These are phyloP conservation scores for Matsumurasca onukii DNA, from an alignment of 1,140 invertebrate species.

Conservation along the genomic window DNA sequence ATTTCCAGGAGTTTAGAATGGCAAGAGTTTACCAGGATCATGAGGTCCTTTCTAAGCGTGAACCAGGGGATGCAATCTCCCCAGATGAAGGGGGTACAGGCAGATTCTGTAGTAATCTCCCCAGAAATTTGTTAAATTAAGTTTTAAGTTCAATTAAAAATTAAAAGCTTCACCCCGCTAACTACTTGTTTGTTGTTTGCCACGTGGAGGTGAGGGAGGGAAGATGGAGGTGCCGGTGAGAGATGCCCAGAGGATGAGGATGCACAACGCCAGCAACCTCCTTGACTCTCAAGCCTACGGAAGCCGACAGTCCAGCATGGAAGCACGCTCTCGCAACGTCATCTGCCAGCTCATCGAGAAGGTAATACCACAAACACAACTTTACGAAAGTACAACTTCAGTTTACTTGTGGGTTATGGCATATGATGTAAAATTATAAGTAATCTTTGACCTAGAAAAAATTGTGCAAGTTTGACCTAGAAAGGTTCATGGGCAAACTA, in stretches of 20 bases:
- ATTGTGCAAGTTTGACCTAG: background rate
- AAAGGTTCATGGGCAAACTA: too few relatives aligned
- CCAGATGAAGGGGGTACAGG: too few relatives aligned
- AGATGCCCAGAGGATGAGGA: conserved; percentile 15
- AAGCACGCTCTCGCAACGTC: conserved; percentile 48
- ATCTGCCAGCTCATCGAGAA: conserved; percentile 58
- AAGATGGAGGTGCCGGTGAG: conserved; percentile 32
- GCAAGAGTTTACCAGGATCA: too few relatives aligned
- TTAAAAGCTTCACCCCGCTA: too few relatives aligned
- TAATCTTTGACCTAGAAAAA: background rate
- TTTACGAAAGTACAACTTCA: background rate
- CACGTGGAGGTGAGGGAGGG: background rate
- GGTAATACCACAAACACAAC: conserved; percentile 39
- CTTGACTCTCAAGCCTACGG: conserved; percentile 17
- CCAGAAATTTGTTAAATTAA: too few relatives aligned
- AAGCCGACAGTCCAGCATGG: conserved; percentile 35
- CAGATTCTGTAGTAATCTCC: too few relatives aligned
- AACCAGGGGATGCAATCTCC: too few relatives aligned
- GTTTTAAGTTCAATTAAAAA: too few relatives aligned
- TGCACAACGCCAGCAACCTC: background rate
- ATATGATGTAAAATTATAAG: background rate
- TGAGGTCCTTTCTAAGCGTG: too few relatives aligned
- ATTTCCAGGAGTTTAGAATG: too few relatives aligned
- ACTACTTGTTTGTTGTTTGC: too few relatives aligned
- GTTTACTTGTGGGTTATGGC: background rate